Percentiles rank a stretch among this genome's conserved stretches.
phyloP scores from a whole-genome alignment of 1,140 invertebrate species.

The Zaprionus ghesquierei region DNA sequence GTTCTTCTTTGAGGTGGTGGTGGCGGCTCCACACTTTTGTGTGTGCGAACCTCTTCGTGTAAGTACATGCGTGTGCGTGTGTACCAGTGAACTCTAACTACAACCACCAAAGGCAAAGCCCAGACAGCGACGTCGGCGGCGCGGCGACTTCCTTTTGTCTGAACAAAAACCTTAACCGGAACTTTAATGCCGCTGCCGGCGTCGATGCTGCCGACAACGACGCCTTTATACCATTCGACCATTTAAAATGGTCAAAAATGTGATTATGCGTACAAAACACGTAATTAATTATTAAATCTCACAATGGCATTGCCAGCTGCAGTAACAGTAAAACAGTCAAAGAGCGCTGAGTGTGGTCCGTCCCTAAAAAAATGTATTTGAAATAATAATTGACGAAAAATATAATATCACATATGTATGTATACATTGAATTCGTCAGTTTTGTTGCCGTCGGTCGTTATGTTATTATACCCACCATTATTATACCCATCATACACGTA shows the following conservation, averaged over 20 bases:
- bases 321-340: background rate
- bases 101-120: constrained; percentile 67
- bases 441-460: constrained; percentile 58
- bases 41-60: constrained; percentile 21
- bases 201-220: constrained; percentile 25
- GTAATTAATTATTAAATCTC: constrained; percentile 7
- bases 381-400: background rate
- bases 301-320: constrained; percentile 11
- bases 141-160: constrained; percentile 65
- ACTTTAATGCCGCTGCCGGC: constrained; percentile 48
- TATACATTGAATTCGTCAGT: constrained; percentile 48
- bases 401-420: constrained; percentile 9
- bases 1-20: constrained; percentile 48
- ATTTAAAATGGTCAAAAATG: constrained; percentile 63
- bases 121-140: constrained; percentile 20
- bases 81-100: constrained; percentile 56
- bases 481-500: no score
- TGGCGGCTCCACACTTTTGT: constrained; percentile 58
- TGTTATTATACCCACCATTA: constrained; percentile 71
- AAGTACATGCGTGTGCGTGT: constrained; percentile 22
- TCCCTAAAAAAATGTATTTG: constrained; percentile 8
- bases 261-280: constrained; percentile 4
- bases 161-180: constrained; percentile 60
- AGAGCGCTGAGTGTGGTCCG: background rate
- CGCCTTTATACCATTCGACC: no score